Conservation (phyloP, 2,113 vertebrate species). For the Chitala chitala region DNA sequence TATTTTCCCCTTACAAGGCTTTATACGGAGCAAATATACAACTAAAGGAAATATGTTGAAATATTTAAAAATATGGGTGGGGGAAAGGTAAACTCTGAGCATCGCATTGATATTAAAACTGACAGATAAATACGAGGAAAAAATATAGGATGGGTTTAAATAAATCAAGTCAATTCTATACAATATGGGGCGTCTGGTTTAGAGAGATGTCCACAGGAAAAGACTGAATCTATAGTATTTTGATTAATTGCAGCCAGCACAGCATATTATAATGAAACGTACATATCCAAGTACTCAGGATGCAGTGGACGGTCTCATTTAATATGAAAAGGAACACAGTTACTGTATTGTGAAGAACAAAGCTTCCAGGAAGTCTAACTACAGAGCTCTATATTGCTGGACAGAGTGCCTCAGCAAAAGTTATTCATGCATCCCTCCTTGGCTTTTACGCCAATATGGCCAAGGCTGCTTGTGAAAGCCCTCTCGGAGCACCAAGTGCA, state of each 20-base stretch:
- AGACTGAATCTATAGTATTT: neutral
- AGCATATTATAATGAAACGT: neutral
- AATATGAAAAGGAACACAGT: no score
- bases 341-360: no score
- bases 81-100: no score
- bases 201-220: no score
- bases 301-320: neutral
- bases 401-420: neutral
- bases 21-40: no score
- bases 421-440: neutral
- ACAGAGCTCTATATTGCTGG: neutral
- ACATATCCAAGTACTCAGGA: neutral
- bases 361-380: no score
- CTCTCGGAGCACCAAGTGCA: no score
- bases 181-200: no score
- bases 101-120: no score
- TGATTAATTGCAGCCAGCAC: neutral
- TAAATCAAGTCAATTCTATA: conserved; percentile 28
- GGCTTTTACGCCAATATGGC: neutral
- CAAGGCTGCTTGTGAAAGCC: neutral
- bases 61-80: no score
- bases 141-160: conserved; percentile 38
- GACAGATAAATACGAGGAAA: neutral
- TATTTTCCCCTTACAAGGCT: no score
- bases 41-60: no score